Evolutionary conservation across 2,888 invertebrate genomes (phyloP).

Genomic region (Andrena bucephala): DNA sequence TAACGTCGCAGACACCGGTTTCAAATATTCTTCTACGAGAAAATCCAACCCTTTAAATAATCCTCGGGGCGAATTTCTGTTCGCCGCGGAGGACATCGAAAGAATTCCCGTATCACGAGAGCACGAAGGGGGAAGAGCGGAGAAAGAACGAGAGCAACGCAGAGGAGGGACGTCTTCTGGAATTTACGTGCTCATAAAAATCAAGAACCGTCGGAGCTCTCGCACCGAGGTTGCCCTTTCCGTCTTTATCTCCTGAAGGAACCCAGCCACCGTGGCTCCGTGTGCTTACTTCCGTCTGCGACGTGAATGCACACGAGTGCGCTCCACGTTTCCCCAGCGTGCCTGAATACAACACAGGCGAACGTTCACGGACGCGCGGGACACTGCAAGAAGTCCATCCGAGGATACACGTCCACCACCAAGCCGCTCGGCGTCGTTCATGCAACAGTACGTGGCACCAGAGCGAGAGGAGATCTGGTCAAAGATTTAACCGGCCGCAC

Average conservation of each 20-base stretch:
- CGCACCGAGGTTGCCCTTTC: constrained; percentile 74
- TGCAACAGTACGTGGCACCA: constrained; percentile 71
- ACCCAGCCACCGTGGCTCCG: constrained; percentile 56
- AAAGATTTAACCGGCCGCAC: constrained; percentile 66
- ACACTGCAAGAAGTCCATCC: not conserved
- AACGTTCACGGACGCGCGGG: not conserved
- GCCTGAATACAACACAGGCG: not conserved
- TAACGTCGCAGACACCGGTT: not conserved
- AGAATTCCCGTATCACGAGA: constrained; percentile 32
- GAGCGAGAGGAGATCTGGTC: constrained; percentile 57
- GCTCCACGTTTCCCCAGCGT: constrained; percentile 30
- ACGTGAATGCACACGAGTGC: constrained; percentile 57
- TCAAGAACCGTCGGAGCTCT: constrained; percentile 83
- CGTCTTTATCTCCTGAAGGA: constrained; percentile 66
- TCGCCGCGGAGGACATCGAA: constrained; percentile 19
- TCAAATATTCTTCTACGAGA: not conserved
- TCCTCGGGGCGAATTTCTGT: constrained; percentile 22
- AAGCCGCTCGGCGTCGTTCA: constrained; percentile 72
- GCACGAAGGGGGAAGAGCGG: not conserved
- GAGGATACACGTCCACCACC: constrained; percentile 10
- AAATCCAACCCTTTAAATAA: constrained; percentile 19
- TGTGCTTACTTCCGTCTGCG: constrained; percentile 30
- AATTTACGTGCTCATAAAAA: constrained; percentile 85
- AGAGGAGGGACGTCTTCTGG: constrained; percentile 71
- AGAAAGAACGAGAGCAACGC: constrained; percentile 10